These are phyloP conservation scores for Himalopsyche tibetana DNA, from an alignment of 2,888 invertebrate species.

Conservation along the genomic window DNA sequence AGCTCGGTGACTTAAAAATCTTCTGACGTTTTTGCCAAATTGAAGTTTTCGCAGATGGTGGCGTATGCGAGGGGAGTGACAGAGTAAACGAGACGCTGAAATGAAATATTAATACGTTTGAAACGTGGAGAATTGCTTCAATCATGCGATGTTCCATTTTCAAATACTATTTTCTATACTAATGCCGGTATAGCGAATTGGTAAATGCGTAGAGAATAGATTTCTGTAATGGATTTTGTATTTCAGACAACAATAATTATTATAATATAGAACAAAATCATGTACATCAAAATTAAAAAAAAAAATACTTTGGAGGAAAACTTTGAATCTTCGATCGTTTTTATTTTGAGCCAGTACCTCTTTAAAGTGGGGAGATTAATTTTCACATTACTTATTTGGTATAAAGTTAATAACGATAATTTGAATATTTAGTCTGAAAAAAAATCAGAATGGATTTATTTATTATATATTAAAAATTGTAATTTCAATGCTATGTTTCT, in stretches of 20 bases:
- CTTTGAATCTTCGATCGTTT: too few species aligned
- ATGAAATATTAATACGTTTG: slow-evolving; percentile 29
- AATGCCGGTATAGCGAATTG: background rate
- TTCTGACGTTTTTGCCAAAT: slow-evolving; percentile 37
- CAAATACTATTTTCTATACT: background rate
- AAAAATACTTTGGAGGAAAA: too few species aligned
- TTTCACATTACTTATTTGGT: too few species aligned
- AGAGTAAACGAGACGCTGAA: slow-evolving; percentile 19
- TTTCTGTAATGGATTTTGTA: background rate
- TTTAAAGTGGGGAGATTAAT: too few species aligned
- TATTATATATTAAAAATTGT: too few species aligned
- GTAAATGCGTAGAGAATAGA: background rate
- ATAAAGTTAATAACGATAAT: too few species aligned
- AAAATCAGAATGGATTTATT: too few species aligned
- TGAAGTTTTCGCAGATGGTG: slow-evolving; percentile 10
- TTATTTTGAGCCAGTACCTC: too few species aligned
- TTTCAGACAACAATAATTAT: background rate
- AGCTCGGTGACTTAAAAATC: background rate
- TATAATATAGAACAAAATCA: too few species aligned
- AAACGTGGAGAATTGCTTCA: slow-evolving; percentile 36
- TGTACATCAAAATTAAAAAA: too few species aligned
- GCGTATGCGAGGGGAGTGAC: slow-evolving; percentile 17
- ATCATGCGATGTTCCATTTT: slow-evolving; percentile 31
- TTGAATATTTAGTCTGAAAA: too few species aligned
- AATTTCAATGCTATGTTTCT: too few species aligned